Percentiles rank a stretch among this genome's conserved stretches.
Conservation (phyloP, 2,113 vertebrate genomes). For the Leptobrachium ailaonicum region DNA sequence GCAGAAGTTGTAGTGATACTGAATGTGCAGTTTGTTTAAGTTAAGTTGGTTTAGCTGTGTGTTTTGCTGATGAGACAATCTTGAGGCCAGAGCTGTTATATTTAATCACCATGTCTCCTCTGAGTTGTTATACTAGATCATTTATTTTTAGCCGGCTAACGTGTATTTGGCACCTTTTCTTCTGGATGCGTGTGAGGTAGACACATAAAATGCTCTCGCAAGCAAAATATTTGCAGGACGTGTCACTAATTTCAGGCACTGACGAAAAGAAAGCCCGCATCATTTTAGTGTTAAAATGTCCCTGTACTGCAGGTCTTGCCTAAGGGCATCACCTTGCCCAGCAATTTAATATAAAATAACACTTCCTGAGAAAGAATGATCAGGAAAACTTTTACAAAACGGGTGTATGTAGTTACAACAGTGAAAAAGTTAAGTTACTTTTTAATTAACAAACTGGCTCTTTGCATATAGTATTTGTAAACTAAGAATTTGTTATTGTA, state of each 20-base stretch:
- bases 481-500: too few species aligned
- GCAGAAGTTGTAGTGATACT: too few species aligned
- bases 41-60: background rate
- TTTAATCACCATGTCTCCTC: conserved; percentile 47
- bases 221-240: conserved; percentile 40
- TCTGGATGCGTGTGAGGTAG: conserved; percentile 43
- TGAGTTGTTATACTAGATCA: conserved; percentile 48
- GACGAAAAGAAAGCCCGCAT: background rate
- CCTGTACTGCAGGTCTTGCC: conserved; percentile 3
- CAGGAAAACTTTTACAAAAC: background rate
- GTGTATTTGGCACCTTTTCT: conserved; percentile 38
- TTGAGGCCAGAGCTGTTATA: conserved; percentile 35
- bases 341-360: background rate
- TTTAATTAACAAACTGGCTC: background rate
- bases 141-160: conserved; percentile 54
- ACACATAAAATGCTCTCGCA: conserved; percentile 51
- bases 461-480: background rate
- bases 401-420: background rate
- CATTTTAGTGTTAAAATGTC: background rate
- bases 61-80: conserved; percentile 51
- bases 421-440: background rate
- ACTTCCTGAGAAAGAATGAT: background rate
- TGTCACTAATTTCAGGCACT: conserved; percentile 5
- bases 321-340: background rate
- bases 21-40: background rate